Evolutionary conservation across 2,888 invertebrate genomes (phyloP), one percentile per base, ranked within the genome.

Genomic region (Campaea margaritaria): DNA sequence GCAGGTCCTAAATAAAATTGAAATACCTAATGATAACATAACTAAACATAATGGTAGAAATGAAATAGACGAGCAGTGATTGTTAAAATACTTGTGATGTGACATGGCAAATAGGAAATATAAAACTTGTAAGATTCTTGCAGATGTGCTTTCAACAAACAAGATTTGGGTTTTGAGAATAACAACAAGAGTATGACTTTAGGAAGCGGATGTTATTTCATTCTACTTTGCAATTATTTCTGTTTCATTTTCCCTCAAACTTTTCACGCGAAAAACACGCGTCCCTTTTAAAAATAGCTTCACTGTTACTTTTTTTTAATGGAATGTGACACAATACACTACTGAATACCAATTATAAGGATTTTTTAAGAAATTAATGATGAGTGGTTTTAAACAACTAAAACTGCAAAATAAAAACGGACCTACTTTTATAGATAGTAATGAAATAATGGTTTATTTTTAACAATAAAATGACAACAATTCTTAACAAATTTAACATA

Each of bases 121-220:
- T 47, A 27, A 48, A 55, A 58, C 5, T 0, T 42, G 4, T 15
- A 15, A 21, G 27, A 43, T 43, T 58, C 59, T 34, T 57, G 34
- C 65, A 65, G 68, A 71, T 60, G 67, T 64, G 64, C 51, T 47
- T 28, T 27, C 58, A 63, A 56, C 65, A 67, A 51, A 67, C 48
- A 51, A 48, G 57, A 67, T 69, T 76, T 67, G 79, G 74, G 75
- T 82, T 76, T 81, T n/a, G n/a, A n/a, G n/a, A n/a, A n/a, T n/a
- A 84, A 85, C 78, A 84, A 81, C 79, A 73, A 70, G 67, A 70
- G 78, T 80, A 76, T 78, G 72, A 73, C 75, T 67, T 75, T 80
- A 82, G 87, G 88, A 88, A 90, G 80, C 88, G 88, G 89, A 89
- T 89, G 88, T 85, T 59, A 83, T 79, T 78, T 66, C 72, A 81